These are phyloP conservation scores for Polypterus senegalus DNA, from an alignment of 2,113 vertebrate genomes.

Conservation along the genomic window DNA sequence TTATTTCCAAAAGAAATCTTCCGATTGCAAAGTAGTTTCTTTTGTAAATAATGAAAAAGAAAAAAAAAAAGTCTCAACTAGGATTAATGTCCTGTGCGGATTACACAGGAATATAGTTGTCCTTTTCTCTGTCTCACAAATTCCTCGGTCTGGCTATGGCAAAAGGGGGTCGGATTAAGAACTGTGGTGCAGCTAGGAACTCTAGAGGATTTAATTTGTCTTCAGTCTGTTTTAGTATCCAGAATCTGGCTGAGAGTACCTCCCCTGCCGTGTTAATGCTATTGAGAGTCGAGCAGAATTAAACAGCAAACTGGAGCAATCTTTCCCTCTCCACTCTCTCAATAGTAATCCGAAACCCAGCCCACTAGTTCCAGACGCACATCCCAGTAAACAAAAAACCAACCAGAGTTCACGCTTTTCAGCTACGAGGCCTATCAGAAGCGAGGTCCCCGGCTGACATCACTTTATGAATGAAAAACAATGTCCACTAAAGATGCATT, in stretches of 20 bases:
- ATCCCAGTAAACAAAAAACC: constrained; percentile 17
- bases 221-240: constrained; percentile 36
- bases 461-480: constrained; percentile 19
- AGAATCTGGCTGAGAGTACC: constrained; percentile 39
- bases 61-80: constrained; percentile 6
- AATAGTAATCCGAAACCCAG: constrained; percentile 39
- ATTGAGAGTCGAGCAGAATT: constrained; percentile 46
- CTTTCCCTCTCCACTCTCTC: constrained; percentile 30
- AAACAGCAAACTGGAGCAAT: constrained; percentile 42
- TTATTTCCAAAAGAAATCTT: too few relatives aligned
- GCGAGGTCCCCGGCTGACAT: constrained; percentile 15
- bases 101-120: constrained; percentile 28
- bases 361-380: constrained; percentile 35
- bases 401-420: constrained; percentile 18
- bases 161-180: constrained; percentile 28
- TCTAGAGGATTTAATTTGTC: constrained; percentile 37
- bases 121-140: constrained; percentile 31
- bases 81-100: constrained; percentile 9
- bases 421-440: constrained; percentile 17
- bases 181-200: constrained; percentile 25
- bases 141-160: constrained; percentile 29
- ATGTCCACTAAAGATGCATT: not conserved
- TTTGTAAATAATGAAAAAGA: constrained; percentile 4
- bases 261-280: constrained; percentile 48
- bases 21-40: too few relatives aligned